Evolutionary conservation across 2,888 invertebrate genomes (phyloP), one percentile per base, ranked within the genome.

Genomic region (Ptychoptera contaminata): DNA sequence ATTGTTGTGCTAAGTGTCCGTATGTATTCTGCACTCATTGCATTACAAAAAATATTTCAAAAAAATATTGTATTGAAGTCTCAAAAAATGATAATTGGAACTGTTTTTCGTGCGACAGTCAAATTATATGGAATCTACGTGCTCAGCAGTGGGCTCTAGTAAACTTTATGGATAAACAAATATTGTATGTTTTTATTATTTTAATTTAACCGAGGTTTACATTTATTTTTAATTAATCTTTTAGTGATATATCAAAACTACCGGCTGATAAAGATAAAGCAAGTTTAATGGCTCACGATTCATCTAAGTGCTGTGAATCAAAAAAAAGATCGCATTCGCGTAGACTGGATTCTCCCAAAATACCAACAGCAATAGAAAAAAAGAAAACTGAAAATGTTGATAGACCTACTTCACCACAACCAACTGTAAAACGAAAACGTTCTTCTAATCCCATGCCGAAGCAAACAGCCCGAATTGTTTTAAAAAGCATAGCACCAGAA

Each of bases 11-110:
- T 2, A 73, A 74, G 49, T 85, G 85, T 50, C 74, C 77, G 40
- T 78, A 72, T 65, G 81, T 81, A 0, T 82, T 81, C 59, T 82
- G 81, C 61, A 79, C 79, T 70, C 82, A 79, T 67, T 85, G 84
- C 58, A 80, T 85, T 42, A 74, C 74, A 48, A 73, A 77, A 46
- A 85, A 85, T 59, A 70, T 83, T 46, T 79, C 82, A 9, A 54
- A 65, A 3, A 63, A 71, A 15, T 77, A 77, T 55, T 73, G 82
- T 23, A 75, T 72, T 44, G 77, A 77, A 58, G 82, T 85, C 51
- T 79, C 81, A 57, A 76, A 75, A 46, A 77, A 78, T 51, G 84
- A 85, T 58, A 81, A 80, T 55, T 85, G 85, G 85, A 75, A 76
- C 56, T 85, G 85, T 61, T 84, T 84, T 54, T 77, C 76, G 40